Conservation (phyloP, 1,140 invertebrate species). For the Drosophila orena region DNA sequence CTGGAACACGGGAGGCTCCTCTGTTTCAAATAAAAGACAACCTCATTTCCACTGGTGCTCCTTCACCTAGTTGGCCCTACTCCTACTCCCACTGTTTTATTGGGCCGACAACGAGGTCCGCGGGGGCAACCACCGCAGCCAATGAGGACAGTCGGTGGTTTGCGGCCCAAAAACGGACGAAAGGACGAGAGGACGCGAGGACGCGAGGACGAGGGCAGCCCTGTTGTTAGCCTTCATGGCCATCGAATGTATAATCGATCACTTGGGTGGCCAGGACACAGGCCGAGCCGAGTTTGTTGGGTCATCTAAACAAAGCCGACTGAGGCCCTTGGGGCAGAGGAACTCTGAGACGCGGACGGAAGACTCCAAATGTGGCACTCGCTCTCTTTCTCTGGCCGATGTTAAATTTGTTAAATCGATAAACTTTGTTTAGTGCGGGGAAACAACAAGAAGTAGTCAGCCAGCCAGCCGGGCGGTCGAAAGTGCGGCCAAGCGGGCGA, state of each 20-base stretch:
- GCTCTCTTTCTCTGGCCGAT: conserved; percentile 49
- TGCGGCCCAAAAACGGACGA: not conserved
- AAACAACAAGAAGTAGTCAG: conserved; percentile 66
- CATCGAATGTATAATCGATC: conserved; percentile 82
- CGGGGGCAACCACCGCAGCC: conserved; percentile 34
- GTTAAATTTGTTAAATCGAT: conserved; percentile 81
- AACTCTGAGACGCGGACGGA: conserved; percentile 22
- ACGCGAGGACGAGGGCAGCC: not conserved
- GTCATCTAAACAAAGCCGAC: conserved; percentile 78
- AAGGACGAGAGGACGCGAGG: not conserved
- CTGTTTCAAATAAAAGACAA: not conserved
- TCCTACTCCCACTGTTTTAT: not conserved
- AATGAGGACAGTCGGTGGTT: conserved; percentile 62
- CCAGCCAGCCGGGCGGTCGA: conserved; percentile 46
- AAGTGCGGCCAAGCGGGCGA: conserved; percentile 21
- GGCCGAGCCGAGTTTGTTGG: conserved; percentile 75
- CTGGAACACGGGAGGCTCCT: no score
- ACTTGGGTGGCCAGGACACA: conserved; percentile 62
- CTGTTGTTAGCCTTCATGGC: conserved; percentile 78
- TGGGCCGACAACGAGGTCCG: conserved; percentile 21
- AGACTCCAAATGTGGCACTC: conserved; percentile 69
- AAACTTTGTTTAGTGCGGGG: conserved; percentile 80
- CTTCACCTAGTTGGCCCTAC: conserved; percentile 18
- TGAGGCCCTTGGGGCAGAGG: conserved; percentile 25
- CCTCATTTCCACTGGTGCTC: not conserved